Percentiles rank a stretch among this genome's conserved stretches.
Evolutionary conservation across 2,113 vertebrate species (phyloP).

Genomic region (Cairina moschata): DNA sequence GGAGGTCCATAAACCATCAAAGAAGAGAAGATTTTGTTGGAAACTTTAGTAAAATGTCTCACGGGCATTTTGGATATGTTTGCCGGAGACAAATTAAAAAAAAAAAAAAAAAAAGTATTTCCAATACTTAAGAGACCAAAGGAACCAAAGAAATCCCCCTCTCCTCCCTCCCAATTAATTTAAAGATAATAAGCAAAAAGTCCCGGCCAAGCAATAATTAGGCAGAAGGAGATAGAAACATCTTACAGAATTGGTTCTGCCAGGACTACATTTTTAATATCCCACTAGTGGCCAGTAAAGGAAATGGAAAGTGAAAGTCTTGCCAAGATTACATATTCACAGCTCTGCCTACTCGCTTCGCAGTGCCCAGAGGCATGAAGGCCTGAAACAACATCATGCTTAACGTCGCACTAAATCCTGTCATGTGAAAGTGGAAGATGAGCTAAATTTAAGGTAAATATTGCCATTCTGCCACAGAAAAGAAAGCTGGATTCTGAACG

Average conservation of each 20-base stretch:
- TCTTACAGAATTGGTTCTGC: conserved; percentile 44
- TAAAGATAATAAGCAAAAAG: conserved; percentile 43
- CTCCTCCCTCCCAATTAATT: background rate
- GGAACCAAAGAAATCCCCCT: background rate
- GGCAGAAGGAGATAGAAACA: conserved; percentile 29
- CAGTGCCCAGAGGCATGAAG: conserved; percentile 60
- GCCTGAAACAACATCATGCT: conserved; percentile 73
- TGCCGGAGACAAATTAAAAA: background rate
- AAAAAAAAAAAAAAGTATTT: background rate
- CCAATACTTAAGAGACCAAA: background rate
- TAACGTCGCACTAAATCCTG: conserved; percentile 72
- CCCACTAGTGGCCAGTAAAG: conserved; percentile 67
- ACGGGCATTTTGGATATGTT: background rate
- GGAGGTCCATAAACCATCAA: background rate
- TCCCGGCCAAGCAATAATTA: conserved; percentile 47
- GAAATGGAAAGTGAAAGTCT: conserved; percentile 72
- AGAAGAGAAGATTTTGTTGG: background rate
- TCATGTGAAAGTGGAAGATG: conserved; percentile 61
- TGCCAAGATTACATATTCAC: conserved; percentile 70
- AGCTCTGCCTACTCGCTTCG: conserved; percentile 64
- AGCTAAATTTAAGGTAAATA: conserved; percentile 58
- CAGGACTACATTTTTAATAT: conserved; percentile 68
- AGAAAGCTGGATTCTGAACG: conserved; percentile 38
- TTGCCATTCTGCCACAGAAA: conserved; percentile 46
- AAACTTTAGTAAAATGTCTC: background rate